These are phyloP conservation scores for Dendropsophus ebraccatus DNA, from an alignment of 2,113 vertebrate species.

Conservation along the genomic window DNA sequence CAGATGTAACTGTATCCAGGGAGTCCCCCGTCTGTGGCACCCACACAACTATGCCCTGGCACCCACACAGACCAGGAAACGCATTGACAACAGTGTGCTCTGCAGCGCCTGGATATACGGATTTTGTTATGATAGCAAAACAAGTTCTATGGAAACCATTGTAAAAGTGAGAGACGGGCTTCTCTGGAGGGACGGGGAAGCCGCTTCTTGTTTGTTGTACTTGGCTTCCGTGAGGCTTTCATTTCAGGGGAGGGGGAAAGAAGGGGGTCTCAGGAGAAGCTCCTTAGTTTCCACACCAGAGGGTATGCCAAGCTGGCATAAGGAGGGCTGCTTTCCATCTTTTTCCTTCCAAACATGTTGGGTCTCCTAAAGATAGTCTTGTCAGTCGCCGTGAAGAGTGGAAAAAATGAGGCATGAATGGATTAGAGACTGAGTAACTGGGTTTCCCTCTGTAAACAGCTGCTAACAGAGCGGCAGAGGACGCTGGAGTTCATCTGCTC, in stretches of 20 bases:
- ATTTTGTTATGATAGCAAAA: constrained; percentile 90
- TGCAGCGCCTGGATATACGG: constrained; percentile 69
- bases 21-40: constrained; percentile 62
- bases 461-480: constrained; percentile 66
- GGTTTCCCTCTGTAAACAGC: constrained; percentile 87
- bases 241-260: constrained; percentile 67
- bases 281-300: constrained; percentile 76
- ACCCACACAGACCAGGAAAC: constrained; percentile 64
- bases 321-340: constrained; percentile 75
- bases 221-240: constrained; percentile 78
- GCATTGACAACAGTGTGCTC: constrained; percentile 63
- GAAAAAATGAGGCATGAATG: constrained; percentile 80
- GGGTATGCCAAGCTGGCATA: constrained; percentile 82
- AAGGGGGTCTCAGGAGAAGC: constrained; percentile 68
- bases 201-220: constrained; percentile 85
- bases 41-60: constrained; percentile 66
- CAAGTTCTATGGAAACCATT: constrained; percentile 90
- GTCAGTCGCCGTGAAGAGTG: constrained; percentile 69
- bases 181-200: constrained; percentile 85
- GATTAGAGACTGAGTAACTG: constrained; percentile 71
- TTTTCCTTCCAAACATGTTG: constrained; percentile 76
- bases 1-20: constrained; percentile 53
- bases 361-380: constrained; percentile 80
- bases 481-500: constrained; percentile 26
- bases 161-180: constrained; percentile 79